phyloP scores from a whole-genome alignment of 2,888 invertebrate genomes.

The Cybosia mesomella region DNA sequence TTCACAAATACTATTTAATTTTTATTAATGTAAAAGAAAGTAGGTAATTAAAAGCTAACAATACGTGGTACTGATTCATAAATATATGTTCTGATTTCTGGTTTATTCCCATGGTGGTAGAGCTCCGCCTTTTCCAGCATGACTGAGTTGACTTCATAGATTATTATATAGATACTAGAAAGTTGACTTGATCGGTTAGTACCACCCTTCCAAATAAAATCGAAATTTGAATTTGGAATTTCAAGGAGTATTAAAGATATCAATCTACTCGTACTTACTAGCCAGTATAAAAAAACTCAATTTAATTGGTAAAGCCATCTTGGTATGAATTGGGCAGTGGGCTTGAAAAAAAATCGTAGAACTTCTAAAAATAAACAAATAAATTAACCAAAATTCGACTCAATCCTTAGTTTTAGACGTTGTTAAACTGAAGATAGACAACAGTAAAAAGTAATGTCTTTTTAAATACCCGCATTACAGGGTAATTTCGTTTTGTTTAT shows the following conservation, averaged over 20 bases:
- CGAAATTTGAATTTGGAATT: neutral
- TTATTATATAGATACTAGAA: too few species aligned
- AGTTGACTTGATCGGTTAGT: too few species aligned
- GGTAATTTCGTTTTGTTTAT: neutral
- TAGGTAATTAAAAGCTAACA: neutral
- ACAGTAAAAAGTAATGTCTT: neutral
- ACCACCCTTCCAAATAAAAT: too few species aligned
- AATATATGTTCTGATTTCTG: neutral
- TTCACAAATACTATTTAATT: neutral
- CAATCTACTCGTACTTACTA: too few species aligned
- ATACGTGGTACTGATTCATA: neutral
- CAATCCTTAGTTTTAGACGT: neutral
- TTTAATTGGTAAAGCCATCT: too few species aligned
- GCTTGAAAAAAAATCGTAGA: neutral
- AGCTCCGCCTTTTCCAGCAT: neutral
- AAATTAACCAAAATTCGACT: neutral
- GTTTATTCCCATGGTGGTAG: neutral
- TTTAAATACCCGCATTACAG: neutral
- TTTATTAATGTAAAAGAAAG: neutral
- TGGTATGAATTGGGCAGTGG: too few species aligned
- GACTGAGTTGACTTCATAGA: too few species aligned
- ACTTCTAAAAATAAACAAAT: neutral
- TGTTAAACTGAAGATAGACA: neutral
- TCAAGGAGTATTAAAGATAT: neutral
- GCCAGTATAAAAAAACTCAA: too few species aligned